Base-by-base conservation (phyloP, 2,888 invertebrate species). In the Stomorhina lunata region DNA sequence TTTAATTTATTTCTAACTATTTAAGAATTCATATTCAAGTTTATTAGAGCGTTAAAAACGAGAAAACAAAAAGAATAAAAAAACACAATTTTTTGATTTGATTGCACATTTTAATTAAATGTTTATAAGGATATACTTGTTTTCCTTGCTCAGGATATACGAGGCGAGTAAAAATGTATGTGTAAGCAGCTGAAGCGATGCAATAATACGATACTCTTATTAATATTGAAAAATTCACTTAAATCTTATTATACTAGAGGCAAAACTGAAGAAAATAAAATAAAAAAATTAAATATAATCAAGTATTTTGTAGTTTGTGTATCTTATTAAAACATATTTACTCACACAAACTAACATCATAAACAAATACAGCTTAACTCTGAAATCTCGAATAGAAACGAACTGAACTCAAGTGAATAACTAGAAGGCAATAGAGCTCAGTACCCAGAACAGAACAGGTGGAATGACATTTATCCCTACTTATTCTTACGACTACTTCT, bases 401-500 rank as follows among this genome's bases (percentile, higher is more conserved):
- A n/a, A n/a, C n/a, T n/a, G n/a, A n/a, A n/a, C n/a, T n/a, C n/a
- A n/a, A n/a, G n/a, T n/a, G n/a, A n/a, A n/a, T n/a, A n/a, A n/a
- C n/a, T n/a, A n/a, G n/a, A n/a, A n/a, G n/a, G n/a, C n/a, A n/a
- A n/a, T n/a, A n/a, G n/a, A n/a, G 17, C 15, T 9, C 32, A 29
- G 43, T 6, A 12, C 22, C 12, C 59, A 48, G 1, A 7, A 15
- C 57, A 29, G 57, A 59, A 79, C 84, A 84, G 85, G 85, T 85
- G 79, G 83, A 82, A 76, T 85, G 85, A 85, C 85, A 85, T 84
- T 84, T 84, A 85, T 84, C 81, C 83, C 79, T 76, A 69, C 69
- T 53, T 69, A 68, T 68, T 1, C 66, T 59, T 32, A 20, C 12
- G 48, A 59, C 69, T 69, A 77, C 69, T 77, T 55, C 43, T 82